Evolutionary conservation across 2,888 invertebrate species (phyloP).

Genomic region (Stomorhina lunata): DNA sequence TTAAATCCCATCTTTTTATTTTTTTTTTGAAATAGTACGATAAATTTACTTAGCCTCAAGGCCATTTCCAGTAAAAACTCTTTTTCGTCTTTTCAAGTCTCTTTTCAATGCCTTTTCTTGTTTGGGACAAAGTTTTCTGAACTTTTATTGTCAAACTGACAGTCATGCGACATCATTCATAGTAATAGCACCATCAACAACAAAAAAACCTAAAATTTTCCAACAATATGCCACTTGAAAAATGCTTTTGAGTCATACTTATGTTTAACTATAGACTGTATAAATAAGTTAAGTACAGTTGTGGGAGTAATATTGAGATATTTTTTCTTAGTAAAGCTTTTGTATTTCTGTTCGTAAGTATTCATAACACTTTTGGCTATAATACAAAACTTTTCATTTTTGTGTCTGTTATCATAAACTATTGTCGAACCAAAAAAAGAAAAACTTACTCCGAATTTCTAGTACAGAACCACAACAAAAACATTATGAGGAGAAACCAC

Average conservation of each 20-base stretch:
- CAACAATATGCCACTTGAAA: slow-evolving; percentile 52
- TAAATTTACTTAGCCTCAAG: slow-evolving; percentile 1
- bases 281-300: slow-evolving; percentile 33
- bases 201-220: neutral
- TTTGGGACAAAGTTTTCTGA: slow-evolving; percentile 28
- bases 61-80: slow-evolving; percentile 12
- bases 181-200: slow-evolving; percentile 7
- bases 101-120: neutral
- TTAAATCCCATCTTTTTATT: neutral
- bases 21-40: neutral
- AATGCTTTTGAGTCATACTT: slow-evolving; percentile 44
- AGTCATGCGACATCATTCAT: slow-evolving; percentile 58
- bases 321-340: slow-evolving; percentile 21
- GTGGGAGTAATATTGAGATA: slow-evolving; percentile 5
- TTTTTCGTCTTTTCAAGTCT: slow-evolving; percentile 7
- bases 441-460: neutral
- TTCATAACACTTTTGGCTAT: slow-evolving; percentile 48
- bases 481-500: neutral
- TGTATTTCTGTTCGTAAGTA: slow-evolving; percentile 25
- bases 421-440: slow-evolving; percentile 36
- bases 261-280: slow-evolving; percentile 46
- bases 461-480: slow-evolving; percentile 7
- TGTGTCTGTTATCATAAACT: slow-evolving; percentile 49
- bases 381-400: slow-evolving; percentile 53
- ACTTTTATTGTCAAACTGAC: slow-evolving; percentile 57